Conservation (phyloP, 2,797 vertebrate species). For the Syngnathus acus region DNA sequence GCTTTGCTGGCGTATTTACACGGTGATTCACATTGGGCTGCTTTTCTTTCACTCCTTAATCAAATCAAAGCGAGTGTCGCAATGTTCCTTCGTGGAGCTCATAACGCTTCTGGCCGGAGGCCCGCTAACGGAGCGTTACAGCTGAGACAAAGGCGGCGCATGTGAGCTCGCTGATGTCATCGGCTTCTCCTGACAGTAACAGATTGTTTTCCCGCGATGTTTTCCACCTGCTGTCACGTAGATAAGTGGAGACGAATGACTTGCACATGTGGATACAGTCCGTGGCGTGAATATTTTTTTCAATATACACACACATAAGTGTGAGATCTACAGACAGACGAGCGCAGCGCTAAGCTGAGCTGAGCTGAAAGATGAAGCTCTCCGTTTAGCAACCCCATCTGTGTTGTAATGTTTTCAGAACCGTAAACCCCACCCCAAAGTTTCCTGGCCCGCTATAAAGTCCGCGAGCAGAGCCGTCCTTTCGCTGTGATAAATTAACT, state of each 20-base stretch:
- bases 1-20: conserved; percentile 48
- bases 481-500: too few species aligned
- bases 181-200: conserved; percentile 30
- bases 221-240: conserved; percentile 3
- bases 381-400: too few species aligned
- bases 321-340: too few species aligned
- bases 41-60: conserved; percentile 18
- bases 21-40: conserved; percentile 32
- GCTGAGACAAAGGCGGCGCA: conserved; percentile 43
- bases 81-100: conserved; percentile 18
- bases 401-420: too few species aligned
- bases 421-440: too few species aligned
- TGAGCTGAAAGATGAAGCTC: too few species aligned
- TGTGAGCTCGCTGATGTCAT: conserved; percentile 42
- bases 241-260: neutral
- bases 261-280: neutral
- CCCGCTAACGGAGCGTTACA: neutral
- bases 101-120: conserved; percentile 6
- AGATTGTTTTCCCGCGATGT: conserved; percentile 40
- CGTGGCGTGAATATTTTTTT: too few species aligned
- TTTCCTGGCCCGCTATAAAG: too few species aligned
- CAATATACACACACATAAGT: too few species aligned
- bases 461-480: too few species aligned
- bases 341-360: too few species aligned
- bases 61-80: conserved; percentile 6